phyloP scores from a whole-genome alignment of 2,888 invertebrate genomes.

The Phyllotreta striolata region DNA sequence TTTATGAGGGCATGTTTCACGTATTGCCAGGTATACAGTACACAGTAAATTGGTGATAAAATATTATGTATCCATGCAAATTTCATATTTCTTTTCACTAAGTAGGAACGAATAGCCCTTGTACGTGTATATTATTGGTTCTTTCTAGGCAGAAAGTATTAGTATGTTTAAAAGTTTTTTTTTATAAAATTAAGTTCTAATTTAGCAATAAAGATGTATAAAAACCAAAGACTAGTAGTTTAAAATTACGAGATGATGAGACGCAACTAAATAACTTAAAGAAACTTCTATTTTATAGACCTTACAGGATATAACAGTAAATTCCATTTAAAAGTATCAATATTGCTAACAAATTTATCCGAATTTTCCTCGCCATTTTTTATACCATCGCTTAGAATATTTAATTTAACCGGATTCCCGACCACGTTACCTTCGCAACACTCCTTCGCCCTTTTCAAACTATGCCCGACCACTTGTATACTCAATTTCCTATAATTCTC shows the following conservation, averaged over 20 bases:
- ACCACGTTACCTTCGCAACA: neutral
- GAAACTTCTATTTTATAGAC: constrained; percentile 10
- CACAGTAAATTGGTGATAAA: neutral
- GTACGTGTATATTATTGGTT: constrained; percentile 17
- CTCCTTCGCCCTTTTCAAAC: neutral
- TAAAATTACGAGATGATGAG: neutral
- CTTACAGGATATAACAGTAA: constrained; percentile 19
- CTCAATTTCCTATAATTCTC: constrained; percentile 63
- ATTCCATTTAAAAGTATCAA: constrained; percentile 11
- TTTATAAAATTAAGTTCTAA: constrained; percentile 12
- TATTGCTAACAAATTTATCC: constrained; percentile 18
- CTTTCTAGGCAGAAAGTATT: constrained; percentile 14
- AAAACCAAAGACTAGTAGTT: neutral
- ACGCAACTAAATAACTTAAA: constrained; percentile 2
- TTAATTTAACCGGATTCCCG: constrained; percentile 2
- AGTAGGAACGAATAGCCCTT: constrained; percentile 1
- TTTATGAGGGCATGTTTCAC: no score
- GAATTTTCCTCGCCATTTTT: constrained; percentile 3
- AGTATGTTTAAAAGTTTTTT: constrained; percentile 12
- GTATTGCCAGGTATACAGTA: no score
- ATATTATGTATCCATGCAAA: neutral
- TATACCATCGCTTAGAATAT: constrained; percentile 9
- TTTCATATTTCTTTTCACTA: constrained; percentile 1
- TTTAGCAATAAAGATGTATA: constrained; percentile 18
- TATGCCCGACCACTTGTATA: constrained; percentile 62